Base-by-base conservation (phyloP, 2,888 invertebrate genomes). In the Drosophila meridionalis region DNA sequence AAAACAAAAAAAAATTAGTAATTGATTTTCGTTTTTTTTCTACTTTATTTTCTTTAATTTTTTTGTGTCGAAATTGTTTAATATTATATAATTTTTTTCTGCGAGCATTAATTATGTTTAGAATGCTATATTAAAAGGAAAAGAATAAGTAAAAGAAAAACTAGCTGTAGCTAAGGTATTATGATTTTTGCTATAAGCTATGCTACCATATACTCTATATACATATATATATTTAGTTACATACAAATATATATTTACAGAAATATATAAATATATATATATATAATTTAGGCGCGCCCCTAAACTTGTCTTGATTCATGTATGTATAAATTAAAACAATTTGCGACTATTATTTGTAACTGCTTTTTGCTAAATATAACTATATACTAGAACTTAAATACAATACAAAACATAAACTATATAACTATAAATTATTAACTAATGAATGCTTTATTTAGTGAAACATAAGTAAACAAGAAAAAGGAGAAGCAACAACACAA, bases 121-220 rank as follows among this genome's bases (percentile, higher is more conserved):
- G 34, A 53, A 68, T 67, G 48, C 68, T 57, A 42, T 53, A 61
- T 48, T 26, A 47, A 50, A 50, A 38, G 36, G 26, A 55, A 28
- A 52, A 20, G 34, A 26, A 34, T 20, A 30, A 28, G 53, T 26
- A 53, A 6, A 34, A 52, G n/a, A 11, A 36, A 30, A 40, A 55
- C 47, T 45, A 65, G 76, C 76, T 83, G 66, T 84, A 87, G 88
- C 77, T 77, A 86, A 85, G 77, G 87, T 86, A 85, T 85, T 88
- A 85, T 86, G 82, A 88, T 88, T 85, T 80, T 74, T 83, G 88
- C 88, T 85, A 78, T 85, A 85, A 85, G 85, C 85, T 85, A 83
- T 82, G 70, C 87, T 85, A 58, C 73, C 57, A 80, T 55, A 71
- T 72, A 68, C 40, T 60, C 32, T 60, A 38, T 48, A 59, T 43